Evolutionary conservation across 2,113 vertebrate species (phyloP), one percentile per base, ranked within the genome.

Genomic region (Bos javanicus): DNA sequence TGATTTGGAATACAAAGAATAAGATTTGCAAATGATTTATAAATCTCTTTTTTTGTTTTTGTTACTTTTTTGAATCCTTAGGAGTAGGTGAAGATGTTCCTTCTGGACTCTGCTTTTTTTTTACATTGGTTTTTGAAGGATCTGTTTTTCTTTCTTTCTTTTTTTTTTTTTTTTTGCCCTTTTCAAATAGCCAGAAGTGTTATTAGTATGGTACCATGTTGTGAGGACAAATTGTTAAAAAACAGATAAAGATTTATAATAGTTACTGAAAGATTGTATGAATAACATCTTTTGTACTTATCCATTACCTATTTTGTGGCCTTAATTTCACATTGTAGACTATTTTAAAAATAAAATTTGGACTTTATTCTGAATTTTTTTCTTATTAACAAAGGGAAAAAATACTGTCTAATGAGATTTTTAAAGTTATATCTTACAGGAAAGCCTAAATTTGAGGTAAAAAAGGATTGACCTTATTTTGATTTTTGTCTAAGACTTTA

Each of bases 1-100:
- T 93, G 76, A 82, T 94, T 71, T 7, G 25, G 39, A 91, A 97
- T 96, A 95, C 84, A 87, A 98, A 80, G 74, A 96, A 74, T 90
- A 59, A 86, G 76, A 86, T 94, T 90, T 96, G n/a, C 6, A 85
- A 67, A 25, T 56, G 80, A 92, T 94, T 94, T 87, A 76, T 87
- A 90, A 93, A 90, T 88, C 57, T 60, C 50, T 94, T 36, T 93
- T 93, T 95, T 81, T 91, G 21, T 46, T 81, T 56, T 5, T 0
- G 30, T 71, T 94, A 71, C 8, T 87, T 98, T 97, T 89, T 46
- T 60, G 36, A 48, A 7, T 97, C 92, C 28, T 96, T 92, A 88
- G 89, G 90, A 81, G 94, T 88, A 56, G 19, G 23, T 87, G 8
- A 93, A 67, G 43, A 12, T 92, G 7, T 92, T 60, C n/a, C 7